Evolutionary conservation across 2,888 invertebrate genomes (phyloP), one percentile per base, ranked within the genome.

Genomic region (Aphodius sticticus): DNA sequence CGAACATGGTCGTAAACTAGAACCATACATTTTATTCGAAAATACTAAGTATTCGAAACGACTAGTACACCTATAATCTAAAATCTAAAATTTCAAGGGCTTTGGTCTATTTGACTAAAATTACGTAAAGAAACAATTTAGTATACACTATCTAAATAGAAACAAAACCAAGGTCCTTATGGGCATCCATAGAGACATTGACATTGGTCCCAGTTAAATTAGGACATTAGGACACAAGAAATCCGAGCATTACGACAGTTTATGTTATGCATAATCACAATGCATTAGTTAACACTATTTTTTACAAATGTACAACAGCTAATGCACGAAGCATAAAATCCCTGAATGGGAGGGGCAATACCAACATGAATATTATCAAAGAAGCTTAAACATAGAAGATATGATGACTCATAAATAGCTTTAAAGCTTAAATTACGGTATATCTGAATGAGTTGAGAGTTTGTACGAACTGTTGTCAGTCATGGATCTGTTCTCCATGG

Each of bases 391-490:
- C 53, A 53, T 53, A 12, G 74, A 74, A 70, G 74, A 74, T 74
- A 74, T 74, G 74, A 35, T 72, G 77, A 74, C 69, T 72, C 76
- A 36, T 38, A 53, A 74, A 53, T 74, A 36, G 70, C 69, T 76
- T 74, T 75, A 69, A 70, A 74, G 38, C 69, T 26, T 35, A 69
- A 74, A 83, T 26, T 86, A 87, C 84, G 85, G 86, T 81, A 88
- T 78, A 78, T 88, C 88, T 71, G 87, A 85, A 75, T 87, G 85
- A 76, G 86, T 87, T 70, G 87, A 87, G 69, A 88, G 86, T 84
- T 89, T 89, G 78, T 86, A 88, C 12, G 89, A 89, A 37, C 85
- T 85, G 81, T 86, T 88, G 82, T 89, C 89, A 14, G 87, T 85
- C 81, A 88, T 85, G 36, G 87, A 86, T n/a, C 86, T 86, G 83